Evolutionary conservation across 2,888 invertebrate species (phyloP).

Genomic region (Plebejus anna): DNA sequence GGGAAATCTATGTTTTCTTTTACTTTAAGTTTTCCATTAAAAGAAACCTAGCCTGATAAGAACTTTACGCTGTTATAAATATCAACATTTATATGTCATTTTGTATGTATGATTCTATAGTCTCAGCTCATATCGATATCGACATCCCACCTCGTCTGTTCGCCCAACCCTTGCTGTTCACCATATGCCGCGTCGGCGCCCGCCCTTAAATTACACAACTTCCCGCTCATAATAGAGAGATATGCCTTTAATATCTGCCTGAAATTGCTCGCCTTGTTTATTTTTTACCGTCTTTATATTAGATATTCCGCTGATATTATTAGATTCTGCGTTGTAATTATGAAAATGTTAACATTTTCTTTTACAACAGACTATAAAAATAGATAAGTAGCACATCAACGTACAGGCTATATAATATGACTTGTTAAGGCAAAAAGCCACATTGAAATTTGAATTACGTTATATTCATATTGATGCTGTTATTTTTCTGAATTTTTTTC

Average conservation of each 20-base stretch:
- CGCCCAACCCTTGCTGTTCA: slow-evolving; percentile 57
- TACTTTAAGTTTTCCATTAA: no score
- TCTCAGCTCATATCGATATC: neutral
- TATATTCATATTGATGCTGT: no score
- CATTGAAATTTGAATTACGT: no score
- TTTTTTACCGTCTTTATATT: slow-evolving; percentile 76
- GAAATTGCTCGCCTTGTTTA: slow-evolving; percentile 68
- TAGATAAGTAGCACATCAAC: no score
- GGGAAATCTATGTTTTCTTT: no score
- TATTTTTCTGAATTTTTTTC: no score
- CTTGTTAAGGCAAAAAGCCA: no score
- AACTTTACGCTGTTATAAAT: no score
- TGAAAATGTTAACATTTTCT: neutral
- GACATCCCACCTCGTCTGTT: slow-evolving; percentile 40
- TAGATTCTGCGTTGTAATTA: neutral
- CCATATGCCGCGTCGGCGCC: slow-evolving; percentile 70
- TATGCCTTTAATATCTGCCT: slow-evolving; percentile 80
- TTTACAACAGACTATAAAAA: neutral
- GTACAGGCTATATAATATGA: no score
- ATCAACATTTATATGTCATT: no score
- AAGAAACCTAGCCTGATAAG: no score
- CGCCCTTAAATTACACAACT: slow-evolving; percentile 78
- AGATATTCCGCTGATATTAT: slow-evolving; percentile 47
- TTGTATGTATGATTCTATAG: no score
- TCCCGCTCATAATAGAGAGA: slow-evolving; percentile 79